phyloP scores from a whole-genome alignment of 2,888 invertebrate species.

The Clepsis dumicolana region DNA sequence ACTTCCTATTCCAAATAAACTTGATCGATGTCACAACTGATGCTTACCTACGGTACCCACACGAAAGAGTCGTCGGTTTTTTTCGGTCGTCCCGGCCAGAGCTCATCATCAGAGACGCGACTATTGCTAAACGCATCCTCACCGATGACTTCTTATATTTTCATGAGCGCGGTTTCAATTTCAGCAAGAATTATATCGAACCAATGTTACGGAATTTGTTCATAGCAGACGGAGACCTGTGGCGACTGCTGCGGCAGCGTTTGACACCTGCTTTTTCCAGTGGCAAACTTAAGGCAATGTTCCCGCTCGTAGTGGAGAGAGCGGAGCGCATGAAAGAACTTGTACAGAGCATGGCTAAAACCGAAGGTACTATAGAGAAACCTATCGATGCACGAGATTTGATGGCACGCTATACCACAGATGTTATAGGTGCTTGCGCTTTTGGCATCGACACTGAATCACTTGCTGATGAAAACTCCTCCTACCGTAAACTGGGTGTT shows the following conservation, averaged over 20 bases:
- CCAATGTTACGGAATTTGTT: slow-evolving; percentile 44
- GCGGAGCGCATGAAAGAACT: slow-evolving; percentile 47
- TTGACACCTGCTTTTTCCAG: slow-evolving; percentile 43
- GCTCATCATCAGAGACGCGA: slow-evolving; percentile 41
- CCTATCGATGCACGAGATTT: slow-evolving; percentile 44
- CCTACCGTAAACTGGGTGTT: slow-evolving; percentile 26
- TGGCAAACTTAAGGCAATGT: slow-evolving; percentile 29
- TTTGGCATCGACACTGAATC: slow-evolving; percentile 46
- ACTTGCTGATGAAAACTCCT: slow-evolving; percentile 38
- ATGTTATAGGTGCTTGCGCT: slow-evolving; percentile 47
- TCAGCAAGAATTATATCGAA: slow-evolving; percentile 37
- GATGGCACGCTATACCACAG: slow-evolving; percentile 47
- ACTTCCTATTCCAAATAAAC: slow-evolving; percentile 33
- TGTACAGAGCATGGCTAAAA: slow-evolving; percentile 3
- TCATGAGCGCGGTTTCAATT: slow-evolving; percentile 40
- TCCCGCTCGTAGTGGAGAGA: slow-evolving; percentile 31
- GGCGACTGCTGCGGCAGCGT: slow-evolving; percentile 42
- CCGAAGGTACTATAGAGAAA: neutral
- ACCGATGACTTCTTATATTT: slow-evolving; percentile 44
- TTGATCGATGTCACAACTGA: slow-evolving; percentile 35
- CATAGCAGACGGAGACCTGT: slow-evolving; percentile 42
- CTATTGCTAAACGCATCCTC: slow-evolving; percentile 36
- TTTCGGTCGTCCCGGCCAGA: slow-evolving; percentile 34
- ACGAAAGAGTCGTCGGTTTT: slow-evolving; percentile 44
- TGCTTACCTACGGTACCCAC: slow-evolving; percentile 41